Base-by-base conservation (phyloP, 2,797 vertebrate species). In the Falco novaeseelandiae region DNA sequence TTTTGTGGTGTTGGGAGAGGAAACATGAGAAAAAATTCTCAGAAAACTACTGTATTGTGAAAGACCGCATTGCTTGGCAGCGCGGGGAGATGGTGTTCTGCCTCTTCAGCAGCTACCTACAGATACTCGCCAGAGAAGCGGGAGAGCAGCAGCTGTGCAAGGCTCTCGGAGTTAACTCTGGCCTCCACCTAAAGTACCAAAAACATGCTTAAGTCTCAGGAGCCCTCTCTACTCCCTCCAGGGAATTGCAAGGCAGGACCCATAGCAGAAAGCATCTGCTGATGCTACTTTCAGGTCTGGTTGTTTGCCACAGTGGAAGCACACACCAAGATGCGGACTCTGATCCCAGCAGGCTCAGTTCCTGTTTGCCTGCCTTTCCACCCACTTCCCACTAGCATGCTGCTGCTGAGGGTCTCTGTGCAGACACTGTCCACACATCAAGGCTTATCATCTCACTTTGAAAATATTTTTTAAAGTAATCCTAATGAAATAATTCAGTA, bases 231-330 rank as follows among this genome's bases (percentile, higher is more conserved):
- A 44, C 38, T 69, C 12, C 9, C 57, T 66, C 44, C 27, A 38
- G 1, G 3, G 14, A 76, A 61, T 22, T 6, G 1, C 13, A 19
- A 61, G 30, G 19, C 1, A 1, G 18, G 14, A 76, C 65, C 10
- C n/a, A 72, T 0, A 59, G 40, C 46, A 87, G 23, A 87, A 57
- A 26, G 16, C 30, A 66, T 55, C 55, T 79, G 32, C 74, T 29
- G 16, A 49, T 59, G 8, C 30, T 57, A 7, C 54, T 82, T 63
- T 9, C 34, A 30, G 34, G 30, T 66, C 54, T 87, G 42, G 59
- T 36, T 79, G 42, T 32, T 34, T 65, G 74, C 29, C 6, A 10
- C 10, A 34, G 1, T 49, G 26, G 22, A 92, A 81, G 29, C 54
- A 77, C 91, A 86, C 13, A 57, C 32, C 10, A 90, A 55, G 22